These are phyloP conservation scores for Alethe diademata DNA, from an alignment of 2,113 vertebrate species.

Conservation along the genomic window DNA sequence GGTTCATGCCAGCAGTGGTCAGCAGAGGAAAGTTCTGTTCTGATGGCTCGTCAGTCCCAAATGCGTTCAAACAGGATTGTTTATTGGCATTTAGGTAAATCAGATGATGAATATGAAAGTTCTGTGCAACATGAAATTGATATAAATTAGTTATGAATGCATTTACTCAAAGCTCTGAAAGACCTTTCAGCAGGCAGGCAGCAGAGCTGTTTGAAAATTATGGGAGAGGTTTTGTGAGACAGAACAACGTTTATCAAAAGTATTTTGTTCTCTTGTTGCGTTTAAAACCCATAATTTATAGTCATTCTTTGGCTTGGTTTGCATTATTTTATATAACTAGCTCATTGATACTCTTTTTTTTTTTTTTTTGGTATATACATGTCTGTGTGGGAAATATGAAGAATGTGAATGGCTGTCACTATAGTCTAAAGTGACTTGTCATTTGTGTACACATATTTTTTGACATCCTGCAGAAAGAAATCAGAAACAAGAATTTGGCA, in stretches of 20 bases:
- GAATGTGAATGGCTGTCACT: not conserved
- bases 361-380: not conserved
- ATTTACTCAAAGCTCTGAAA: not conserved
- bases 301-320: not conserved
- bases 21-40: not conserved
- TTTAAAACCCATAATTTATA: not conserved
- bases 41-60: not conserved
- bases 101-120: not conserved
- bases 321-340: not conserved
- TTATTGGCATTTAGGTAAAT: not conserved
- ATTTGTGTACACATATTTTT: not conserved
- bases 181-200: not conserved
- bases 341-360: not conserved
- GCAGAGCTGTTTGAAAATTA: not conserved
- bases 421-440: not conserved
- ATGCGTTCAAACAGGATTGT: not conserved
- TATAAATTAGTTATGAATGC: not conserved
- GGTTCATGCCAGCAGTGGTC: not conserved
- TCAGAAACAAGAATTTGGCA: not conserved
- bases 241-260: not conserved
- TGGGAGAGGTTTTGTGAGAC: not conserved
- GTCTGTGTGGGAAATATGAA: not conserved
- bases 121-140: not conserved
- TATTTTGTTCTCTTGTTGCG: constrained; percentile 3
- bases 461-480: not conserved